phyloP scores from a whole-genome alignment of 2,888 invertebrate genomes.

The Amiota mariae region DNA sequence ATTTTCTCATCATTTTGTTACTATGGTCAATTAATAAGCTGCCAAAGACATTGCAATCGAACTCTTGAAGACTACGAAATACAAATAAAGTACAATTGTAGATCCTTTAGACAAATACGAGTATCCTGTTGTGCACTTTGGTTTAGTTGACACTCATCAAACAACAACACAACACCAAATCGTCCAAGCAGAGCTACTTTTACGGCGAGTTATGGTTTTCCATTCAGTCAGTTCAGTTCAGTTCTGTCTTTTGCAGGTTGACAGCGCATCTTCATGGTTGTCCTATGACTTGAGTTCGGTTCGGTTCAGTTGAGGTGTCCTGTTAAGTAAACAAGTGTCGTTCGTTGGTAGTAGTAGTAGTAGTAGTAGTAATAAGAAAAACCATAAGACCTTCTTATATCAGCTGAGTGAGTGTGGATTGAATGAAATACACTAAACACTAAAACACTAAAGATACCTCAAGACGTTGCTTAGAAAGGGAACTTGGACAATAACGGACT shows the following conservation, averaged over 20 bases:
- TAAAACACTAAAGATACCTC: background rate
- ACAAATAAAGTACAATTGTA: conserved; percentile 11
- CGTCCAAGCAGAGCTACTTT: conserved; percentile 40
- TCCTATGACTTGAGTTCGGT: conserved; percentile 3
- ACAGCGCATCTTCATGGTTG: conserved; percentile 51
- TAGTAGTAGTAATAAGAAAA: background rate
- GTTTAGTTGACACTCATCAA: conserved; percentile 60
- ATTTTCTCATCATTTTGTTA: conserved; percentile 57
- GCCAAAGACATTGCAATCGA: conserved; percentile 16
- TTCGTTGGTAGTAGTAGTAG: background rate
- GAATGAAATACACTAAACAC: background rate
- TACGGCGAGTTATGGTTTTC: conserved; percentile 57
- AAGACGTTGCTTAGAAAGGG: background rate
- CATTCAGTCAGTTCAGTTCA: conserved; percentile 26
- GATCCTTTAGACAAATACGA: conserved; percentile 46
- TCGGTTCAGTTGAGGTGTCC: conserved; percentile 47
- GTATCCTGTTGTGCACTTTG: conserved; percentile 57
- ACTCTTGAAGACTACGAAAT: no score
- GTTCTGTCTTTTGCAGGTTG: conserved; percentile 50
- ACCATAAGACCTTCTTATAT: conserved; percentile 17
- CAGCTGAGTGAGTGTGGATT: conserved; percentile 7
- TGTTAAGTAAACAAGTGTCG: conserved; percentile 61
- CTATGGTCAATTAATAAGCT: conserved; percentile 62
- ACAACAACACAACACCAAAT: conserved; percentile 44
- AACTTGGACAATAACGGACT: background rate